Evolutionary conservation across 2,113 vertebrate species (phyloP), one percentile per base, ranked within the genome.

Genomic region (Peucedramus taeniatus): DNA sequence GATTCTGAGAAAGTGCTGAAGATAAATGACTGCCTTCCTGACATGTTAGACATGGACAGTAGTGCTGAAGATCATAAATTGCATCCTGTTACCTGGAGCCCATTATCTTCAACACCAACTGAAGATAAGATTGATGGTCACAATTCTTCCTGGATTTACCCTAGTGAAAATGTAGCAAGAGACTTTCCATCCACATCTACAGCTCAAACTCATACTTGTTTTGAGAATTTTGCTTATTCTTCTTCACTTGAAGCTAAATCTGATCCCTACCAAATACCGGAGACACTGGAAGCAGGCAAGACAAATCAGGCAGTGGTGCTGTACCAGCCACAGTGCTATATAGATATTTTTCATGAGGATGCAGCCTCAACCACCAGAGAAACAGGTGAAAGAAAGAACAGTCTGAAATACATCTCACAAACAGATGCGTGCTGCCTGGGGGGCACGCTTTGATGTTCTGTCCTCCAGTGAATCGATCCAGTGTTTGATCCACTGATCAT

Each of bases 171-270:
- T 15, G 65, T n/a, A 76, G 83, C 37, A 7, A 65, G 45, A 47
- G 28, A 30, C 20, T 76, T 77, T 28, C 42, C 63, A 69, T 11
- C 20, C 40, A 49, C 27, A 40, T 4, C 44, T 51, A 27, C 31
- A 60, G 14, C 63, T 80, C 77, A 17, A n/a, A 53, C 42, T 65
- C 77, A 14, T 37, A 78, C 63, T 59, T 98, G 95, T 57, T 98
- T 98, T 72, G 97, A 98, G 95, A 98, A 98, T 80, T 77, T 97
- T 28, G 96, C 96, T 75, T 98, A 98, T 57, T 94, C 86, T 61
- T 90, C 91, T 53, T 75, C 93, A 40, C 28, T 56, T 68, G 71
- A 78, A 50, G 54, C 50, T 69, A 71, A 84, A 26, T 42, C 79
- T 42, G 37, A 31, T 31, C 65, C 50, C 24, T 94, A 30, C 54